Evolutionary conservation across 2,113 vertebrate genomes (phyloP), one percentile per base, ranked within the genome.

Genomic region (Paratilapia polleni): DNA sequence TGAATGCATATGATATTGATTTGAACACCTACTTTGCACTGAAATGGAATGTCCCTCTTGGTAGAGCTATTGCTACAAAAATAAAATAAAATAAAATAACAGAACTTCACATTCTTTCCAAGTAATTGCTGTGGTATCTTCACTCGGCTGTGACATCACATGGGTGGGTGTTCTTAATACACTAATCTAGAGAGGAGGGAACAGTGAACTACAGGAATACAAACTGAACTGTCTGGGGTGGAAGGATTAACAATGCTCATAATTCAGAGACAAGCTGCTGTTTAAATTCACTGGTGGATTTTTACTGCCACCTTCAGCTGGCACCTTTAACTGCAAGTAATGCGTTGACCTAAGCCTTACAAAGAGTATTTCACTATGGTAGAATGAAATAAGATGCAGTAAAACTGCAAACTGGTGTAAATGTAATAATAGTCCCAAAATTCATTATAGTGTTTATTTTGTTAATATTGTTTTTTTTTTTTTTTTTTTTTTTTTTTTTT

Each of bases 251-350:
- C 58, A 47, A 10, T 13, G 61, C 61, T 90, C 76, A 73, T 79
- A 63, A 76, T 80, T 73, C 60, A 81, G 24, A 80, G 26, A 24
- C 59, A 11, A 15, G 12, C 20, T 2, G n/a, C 8, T 31, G 17
- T 78, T 74, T 7, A 43, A 73, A 88, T n/a, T 85, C 76, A 91
- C 8, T 19, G 22, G 74, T 93, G 89, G 91, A 82, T 85, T 82
- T 89, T 70, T 91, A 92, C 90, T 68, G 52, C 92, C 93, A 92
- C 87, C 93, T 83, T 85, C 68, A 90, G 92, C 90, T 22, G 0
- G 11, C 1, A 54, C 1, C 1, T 4, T 5, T 11, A 41, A 92
- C 60, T 86, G 82, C 90, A 91, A 26, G 58, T 56, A 3, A 34
- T 26, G 5, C 28, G 12, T 19, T 8, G 1, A 62, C 8, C 36